Conservation (phyloP, 1,140 invertebrate genomes). For the Wasmannia auropunctata region DNA sequence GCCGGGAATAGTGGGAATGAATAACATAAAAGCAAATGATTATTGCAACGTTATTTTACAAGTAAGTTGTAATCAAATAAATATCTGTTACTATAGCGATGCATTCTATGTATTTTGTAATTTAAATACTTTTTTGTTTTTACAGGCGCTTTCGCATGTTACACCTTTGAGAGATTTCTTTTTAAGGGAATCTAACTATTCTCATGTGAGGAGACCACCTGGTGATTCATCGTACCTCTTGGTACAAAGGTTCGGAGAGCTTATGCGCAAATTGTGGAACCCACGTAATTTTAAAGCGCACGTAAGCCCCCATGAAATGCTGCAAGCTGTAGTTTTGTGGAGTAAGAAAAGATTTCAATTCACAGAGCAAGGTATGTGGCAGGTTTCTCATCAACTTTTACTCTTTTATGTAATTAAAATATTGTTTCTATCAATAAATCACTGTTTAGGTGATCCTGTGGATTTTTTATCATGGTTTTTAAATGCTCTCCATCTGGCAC, state of each 20-base stretch:
- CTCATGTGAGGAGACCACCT: constrained; percentile 94
- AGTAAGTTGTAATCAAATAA: constrained; percentile 84
- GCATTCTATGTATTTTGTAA: neutral
- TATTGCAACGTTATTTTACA: constrained; percentile 99
- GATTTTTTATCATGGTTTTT: constrained; percentile 99
- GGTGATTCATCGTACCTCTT: constrained; percentile 96
- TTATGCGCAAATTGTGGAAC: constrained; percentile 99
- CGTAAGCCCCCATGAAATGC: constrained; percentile 99
- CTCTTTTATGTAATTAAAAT: neutral
- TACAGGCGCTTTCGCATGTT: constrained; percentile 96
- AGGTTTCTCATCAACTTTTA: neutral
- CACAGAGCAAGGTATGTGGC: constrained; percentile 94
- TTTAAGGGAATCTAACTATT: constrained; percentile 96
- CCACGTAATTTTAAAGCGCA: constrained; percentile 99
- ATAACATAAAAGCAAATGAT: constrained; percentile 99
- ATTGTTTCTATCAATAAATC: neutral
- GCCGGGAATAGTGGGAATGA: constrained; percentile 98
- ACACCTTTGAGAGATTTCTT: constrained; percentile 98
- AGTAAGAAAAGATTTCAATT: constrained; percentile 99
- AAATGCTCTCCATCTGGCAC: constrained; percentile 95
- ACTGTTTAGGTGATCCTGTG: constrained; percentile 94
- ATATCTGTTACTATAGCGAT: neutral
- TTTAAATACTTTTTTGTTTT: constrained; percentile 70
- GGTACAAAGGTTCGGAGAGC: constrained; percentile 98
- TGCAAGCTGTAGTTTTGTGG: constrained; percentile 99